These are phyloP conservation scores for Rhynchotus rufescens DNA, from an alignment of 2,797 vertebrate species.

Conservation along the genomic window DNA sequence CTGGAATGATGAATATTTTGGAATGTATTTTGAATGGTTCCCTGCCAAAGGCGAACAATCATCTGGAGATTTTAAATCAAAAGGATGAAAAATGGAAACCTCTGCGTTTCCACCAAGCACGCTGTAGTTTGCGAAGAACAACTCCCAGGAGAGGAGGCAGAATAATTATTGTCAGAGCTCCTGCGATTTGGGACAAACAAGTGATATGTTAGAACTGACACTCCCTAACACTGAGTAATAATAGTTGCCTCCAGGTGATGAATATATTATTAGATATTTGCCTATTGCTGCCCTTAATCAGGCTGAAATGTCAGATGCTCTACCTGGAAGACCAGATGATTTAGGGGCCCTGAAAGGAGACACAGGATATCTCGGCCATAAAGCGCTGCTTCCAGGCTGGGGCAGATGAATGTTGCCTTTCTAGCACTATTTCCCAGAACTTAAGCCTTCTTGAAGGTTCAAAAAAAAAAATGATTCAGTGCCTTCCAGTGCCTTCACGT, in stretches of 20 bases:
- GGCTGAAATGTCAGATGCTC: not conserved
- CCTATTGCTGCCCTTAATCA: not conserved
- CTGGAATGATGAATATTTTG: conserved; percentile 74
- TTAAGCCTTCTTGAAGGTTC: not conserved
- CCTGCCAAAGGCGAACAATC: conserved; percentile 73
- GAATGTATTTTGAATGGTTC: conserved; percentile 75
- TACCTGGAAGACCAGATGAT: not conserved
- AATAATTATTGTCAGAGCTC: conserved; percentile 33
- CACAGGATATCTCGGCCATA: fast-evolving
- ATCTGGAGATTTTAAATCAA: conserved; percentile 71
- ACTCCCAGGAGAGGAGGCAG: conserved; percentile 41
- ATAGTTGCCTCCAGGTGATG: not conserved
- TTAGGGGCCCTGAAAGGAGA: not conserved
- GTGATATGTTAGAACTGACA: not conserved
- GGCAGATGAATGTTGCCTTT: not conserved
- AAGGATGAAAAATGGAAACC: conserved; percentile 64
- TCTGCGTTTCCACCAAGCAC: conserved; percentile 45
- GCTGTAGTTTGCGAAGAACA: conserved; percentile 47
- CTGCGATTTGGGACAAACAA: not conserved
- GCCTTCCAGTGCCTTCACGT: not conserved
- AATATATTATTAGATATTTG: not conserved
- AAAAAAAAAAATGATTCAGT: not conserved
- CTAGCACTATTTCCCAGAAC: not conserved
- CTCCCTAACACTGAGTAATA: not conserved
- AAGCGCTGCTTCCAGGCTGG: not conserved